Evolutionary conservation across 2,888 invertebrate species (phyloP).

Genomic region (Morpho achilles): DNA sequence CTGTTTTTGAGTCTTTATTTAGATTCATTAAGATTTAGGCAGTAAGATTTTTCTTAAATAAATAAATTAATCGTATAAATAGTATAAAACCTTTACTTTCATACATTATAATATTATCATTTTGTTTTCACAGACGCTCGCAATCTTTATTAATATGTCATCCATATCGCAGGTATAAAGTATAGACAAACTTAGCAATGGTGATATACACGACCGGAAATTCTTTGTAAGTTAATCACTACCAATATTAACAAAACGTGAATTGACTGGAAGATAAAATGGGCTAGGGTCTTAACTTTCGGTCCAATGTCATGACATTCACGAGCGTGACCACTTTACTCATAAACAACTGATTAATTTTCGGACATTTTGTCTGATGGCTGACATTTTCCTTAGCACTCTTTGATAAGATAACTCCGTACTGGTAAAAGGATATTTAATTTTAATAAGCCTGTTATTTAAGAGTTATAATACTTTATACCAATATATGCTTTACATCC

Average conservation of each 20-base stretch:
- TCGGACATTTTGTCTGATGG: slow-evolving; percentile 48
- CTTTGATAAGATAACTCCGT: slow-evolving; percentile 17
- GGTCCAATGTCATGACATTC: slow-evolving; percentile 61
- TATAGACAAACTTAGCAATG: neutral
- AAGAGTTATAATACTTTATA: neutral
- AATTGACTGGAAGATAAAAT: slow-evolving; percentile 56
- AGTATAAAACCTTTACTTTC: no score
- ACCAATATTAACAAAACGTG: slow-evolving; percentile 58
- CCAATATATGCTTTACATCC: no score
- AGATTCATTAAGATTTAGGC: no score
- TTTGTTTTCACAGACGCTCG: no score
- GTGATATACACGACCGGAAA: slow-evolving; percentile 49
- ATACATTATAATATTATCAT: no score
- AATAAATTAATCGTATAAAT: no score
- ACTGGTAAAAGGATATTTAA: slow-evolving; percentile 23
- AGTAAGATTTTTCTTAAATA: no score
- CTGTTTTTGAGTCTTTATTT: no score
- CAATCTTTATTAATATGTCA: no score
- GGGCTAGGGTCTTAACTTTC: slow-evolving; percentile 41
- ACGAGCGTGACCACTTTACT: slow-evolving; percentile 68
- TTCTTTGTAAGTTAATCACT: slow-evolving; percentile 53
- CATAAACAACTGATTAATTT: slow-evolving; percentile 66
- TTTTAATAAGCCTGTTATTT: slow-evolving; percentile 2
- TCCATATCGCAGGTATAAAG: no score
- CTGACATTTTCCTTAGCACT: slow-evolving; percentile 25